Evolutionary conservation across 2,797 vertebrate species (phyloP), one percentile per base, ranked within the genome.

Genomic region (Pangasius macronema): DNA sequence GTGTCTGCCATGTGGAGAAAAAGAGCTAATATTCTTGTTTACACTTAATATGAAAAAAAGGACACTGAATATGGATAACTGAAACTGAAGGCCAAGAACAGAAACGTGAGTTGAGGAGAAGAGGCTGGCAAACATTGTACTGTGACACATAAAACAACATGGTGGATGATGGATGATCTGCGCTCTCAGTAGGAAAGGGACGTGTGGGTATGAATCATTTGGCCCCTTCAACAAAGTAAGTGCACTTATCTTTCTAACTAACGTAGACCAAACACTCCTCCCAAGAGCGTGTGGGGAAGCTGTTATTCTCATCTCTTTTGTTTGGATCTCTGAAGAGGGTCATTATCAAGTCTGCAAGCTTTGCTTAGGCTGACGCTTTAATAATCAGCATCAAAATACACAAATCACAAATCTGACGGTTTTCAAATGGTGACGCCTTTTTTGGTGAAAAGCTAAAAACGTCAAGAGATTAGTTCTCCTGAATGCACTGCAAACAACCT

Each of bases 241-340:
- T 91, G 85, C 36, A 87, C 55, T 92, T 90, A 89, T 92, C 89
- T 92, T 90, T 84, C 68, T 57, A 85, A 90, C 91, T 89, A 89
- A 92, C 87, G 84, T 89, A 89, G 82, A 83, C 79, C 72, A 82
- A 88, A 90, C 89, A 91, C 68, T 89, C 63, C 83, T 49, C 39
- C 53, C 68, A 67, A 68, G 24, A 82, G 79, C 70, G 76, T 42
- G 63, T 39, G 81, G 30, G 16, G 68, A 53, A 82, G 73, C 22
- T 0, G n/a, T 63, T 65, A 83, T 73, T 61, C 63, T 72, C 63
- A 63, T 82, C 49, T 67, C 42, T 85, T 85, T 72, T 87, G 68
- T 70, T 86, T 88, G 80, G 86, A 36, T 63, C 76, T 39, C 24
- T 75, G 68, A 86, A 67, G 61, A 61, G 81, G 55, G 70, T 86